phyloP scores from a whole-genome alignment of 2,888 invertebrate species.

The Rhyacophila evoluta region DNA sequence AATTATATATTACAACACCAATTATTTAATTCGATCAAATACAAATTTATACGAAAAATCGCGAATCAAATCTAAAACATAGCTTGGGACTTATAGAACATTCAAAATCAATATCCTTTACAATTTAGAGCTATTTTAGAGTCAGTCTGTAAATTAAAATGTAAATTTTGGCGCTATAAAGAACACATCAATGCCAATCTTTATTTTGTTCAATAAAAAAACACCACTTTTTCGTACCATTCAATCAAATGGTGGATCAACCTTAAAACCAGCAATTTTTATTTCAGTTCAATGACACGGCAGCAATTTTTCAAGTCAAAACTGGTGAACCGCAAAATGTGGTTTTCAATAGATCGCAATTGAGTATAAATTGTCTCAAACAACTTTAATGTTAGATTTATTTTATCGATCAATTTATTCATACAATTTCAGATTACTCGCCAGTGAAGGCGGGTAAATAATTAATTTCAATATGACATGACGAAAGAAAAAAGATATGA shows the following conservation, averaged over 20 bases:
- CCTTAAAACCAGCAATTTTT: not conserved
- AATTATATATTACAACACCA: too few relatives aligned
- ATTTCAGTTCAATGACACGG: not conserved
- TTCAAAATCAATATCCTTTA: not conserved
- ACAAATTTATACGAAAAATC: too few relatives aligned
- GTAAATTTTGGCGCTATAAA: not conserved
- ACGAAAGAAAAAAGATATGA: too few relatives aligned
- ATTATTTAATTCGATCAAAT: too few relatives aligned
- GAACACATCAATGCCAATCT: not conserved
- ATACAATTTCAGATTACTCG: too few relatives aligned
- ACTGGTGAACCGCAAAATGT: not conserved
- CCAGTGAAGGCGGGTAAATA: too few relatives aligned
- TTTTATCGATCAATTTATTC: too few relatives aligned
- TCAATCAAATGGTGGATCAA: not conserved
- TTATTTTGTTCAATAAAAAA: not conserved
- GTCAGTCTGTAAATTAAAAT: not conserved
- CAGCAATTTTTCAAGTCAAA: not conserved
- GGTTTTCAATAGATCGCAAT: not conserved
- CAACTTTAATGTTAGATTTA: not conserved
- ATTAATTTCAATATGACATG: too few relatives aligned
- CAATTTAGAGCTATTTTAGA: not conserved
- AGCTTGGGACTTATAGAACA: too few relatives aligned
- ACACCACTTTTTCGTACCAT: not conserved
- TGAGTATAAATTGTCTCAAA: not conserved
- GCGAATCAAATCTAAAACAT: too few relatives aligned